phyloP scores from a whole-genome alignment of 2,888 invertebrate genomes.

The Acholoe squamosa region DNA sequence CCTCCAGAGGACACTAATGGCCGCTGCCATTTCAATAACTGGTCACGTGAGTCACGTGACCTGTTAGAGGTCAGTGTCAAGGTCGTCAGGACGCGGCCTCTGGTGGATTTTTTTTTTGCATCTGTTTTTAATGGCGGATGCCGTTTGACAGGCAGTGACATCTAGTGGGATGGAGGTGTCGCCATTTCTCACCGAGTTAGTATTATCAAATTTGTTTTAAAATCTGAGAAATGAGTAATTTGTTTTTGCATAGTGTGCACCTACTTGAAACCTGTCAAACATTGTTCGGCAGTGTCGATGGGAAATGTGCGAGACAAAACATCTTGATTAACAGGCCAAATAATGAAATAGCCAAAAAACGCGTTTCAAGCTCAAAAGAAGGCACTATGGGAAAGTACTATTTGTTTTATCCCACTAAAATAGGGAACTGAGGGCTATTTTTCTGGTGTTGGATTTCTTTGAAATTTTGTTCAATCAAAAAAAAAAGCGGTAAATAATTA shows the following conservation, averaged over 20 bases:
- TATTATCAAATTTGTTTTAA: too few species aligned
- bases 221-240: too few species aligned
- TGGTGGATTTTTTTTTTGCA: not conserved
- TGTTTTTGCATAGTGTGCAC: too few species aligned
- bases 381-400: not conserved
- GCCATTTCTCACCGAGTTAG: too few species aligned
- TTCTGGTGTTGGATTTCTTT: not conserved
- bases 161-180: not conserved
- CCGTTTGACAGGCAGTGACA: not conserved
- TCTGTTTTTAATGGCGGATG: not conserved
- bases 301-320: too few species aligned
- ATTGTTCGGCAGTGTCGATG: too few species aligned
- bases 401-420: too few species aligned
- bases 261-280: too few species aligned
- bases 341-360: too few species aligned
- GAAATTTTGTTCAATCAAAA: not conserved
- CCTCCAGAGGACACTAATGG: slow-evolving; percentile 44
- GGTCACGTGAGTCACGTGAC: slow-evolving; percentile 51
- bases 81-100: slow-evolving; percentile 17
- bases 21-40: slow-evolving; percentile 13
- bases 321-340: too few species aligned
- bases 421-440: not conserved
- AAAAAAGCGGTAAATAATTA: too few species aligned
- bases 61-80: not conserved
- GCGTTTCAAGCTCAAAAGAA: too few species aligned